Evolutionary conservation across 1,140 invertebrate genomes (phyloP), one percentile per base, ranked within the genome.

Genomic region (Dreissena rostriformis): DNA sequence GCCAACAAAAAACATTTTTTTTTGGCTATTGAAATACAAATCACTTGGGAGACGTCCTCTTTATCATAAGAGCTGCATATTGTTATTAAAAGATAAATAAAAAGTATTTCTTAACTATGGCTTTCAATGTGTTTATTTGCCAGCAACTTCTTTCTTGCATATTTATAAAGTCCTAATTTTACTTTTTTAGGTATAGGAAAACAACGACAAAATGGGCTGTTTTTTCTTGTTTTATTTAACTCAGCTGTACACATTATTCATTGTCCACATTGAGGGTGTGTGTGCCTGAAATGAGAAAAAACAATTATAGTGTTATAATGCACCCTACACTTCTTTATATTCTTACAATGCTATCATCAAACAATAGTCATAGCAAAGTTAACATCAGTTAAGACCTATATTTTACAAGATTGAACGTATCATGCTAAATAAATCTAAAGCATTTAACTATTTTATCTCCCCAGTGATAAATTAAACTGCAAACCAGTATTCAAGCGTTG

Each of bases 251-350:
- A 82, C 53, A 82, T 89, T 85, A 91, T 84, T 91, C 90, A 81
- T 89, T 91, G 72, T 91, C 90, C 73, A 91, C 90, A 86, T 90
- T 91, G 26, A 91, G 55, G 15, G 90, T 89, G 67, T 90, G 88
- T 86, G 89, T 88, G 68, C 89, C 90, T 91, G 86, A 65, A 89
- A 89, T 57, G 77, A 26, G 87, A 87, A 77, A 78, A 82, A 78
- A 80, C 66, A 85, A n/a, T 24, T 11, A 65, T n/a, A n/a, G n/a
- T n/a, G n/a, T 65, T 22, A 28, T 68, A 68, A 68, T 22, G 26
- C 26, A 6, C 4, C 17, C 24, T 26, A 28, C 8, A 2, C 15
- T 22, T 5, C 24, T 22, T 7, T 7, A 68, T 15, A 68, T 22
- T 68, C 17, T 68, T 65, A 73, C 65, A 55, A 71, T 19, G 26